Evolutionary conservation across 2,888 invertebrate genomes (phyloP).

Genomic region (Mesochorus sp.): DNA sequence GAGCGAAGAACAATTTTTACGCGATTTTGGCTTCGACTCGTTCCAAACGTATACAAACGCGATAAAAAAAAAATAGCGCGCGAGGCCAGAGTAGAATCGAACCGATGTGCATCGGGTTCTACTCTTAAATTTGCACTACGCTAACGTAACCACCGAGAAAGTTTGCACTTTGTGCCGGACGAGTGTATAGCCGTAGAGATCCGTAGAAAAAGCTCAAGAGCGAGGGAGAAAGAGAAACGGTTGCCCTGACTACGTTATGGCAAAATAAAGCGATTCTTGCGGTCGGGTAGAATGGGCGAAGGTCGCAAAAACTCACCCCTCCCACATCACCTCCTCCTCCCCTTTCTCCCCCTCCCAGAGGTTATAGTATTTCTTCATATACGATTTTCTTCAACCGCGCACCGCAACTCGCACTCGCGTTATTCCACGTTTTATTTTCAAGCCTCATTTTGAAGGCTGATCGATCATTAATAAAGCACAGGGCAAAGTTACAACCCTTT

Average conservation of each 20-base stretch:
- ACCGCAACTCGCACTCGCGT: too few species aligned
- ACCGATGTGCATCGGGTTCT: conserved; percentile 33
- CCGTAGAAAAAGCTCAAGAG: neutral
- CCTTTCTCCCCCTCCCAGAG: too few species aligned
- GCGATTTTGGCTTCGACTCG: neutral
- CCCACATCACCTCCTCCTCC: too few species aligned
- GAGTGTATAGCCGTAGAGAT: neutral
- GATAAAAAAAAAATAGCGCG: conserved; percentile 61
- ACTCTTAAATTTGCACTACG: conserved; percentile 49
- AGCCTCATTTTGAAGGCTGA: too few species aligned
- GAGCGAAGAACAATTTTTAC: neutral
- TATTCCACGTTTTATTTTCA: too few species aligned
- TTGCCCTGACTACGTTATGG: conserved; percentile 57
- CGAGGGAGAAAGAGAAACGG: conserved; percentile 29
- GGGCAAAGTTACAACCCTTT: too few species aligned
- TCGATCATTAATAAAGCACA: too few species aligned
- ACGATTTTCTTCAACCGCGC: too few species aligned
- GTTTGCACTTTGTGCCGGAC: conserved; percentile 31
- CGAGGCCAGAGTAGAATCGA: neutral
- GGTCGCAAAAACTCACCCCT: conserved; percentile 40
- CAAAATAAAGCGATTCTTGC: conserved; percentile 60
- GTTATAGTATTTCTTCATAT: too few species aligned
- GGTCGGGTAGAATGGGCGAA: conserved; percentile 47
- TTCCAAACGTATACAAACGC: conserved; percentile 60
- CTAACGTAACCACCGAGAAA: conserved; percentile 39